phyloP scores from a whole-genome alignment of 2,797 vertebrate species.

The Sebastes itinus region DNA sequence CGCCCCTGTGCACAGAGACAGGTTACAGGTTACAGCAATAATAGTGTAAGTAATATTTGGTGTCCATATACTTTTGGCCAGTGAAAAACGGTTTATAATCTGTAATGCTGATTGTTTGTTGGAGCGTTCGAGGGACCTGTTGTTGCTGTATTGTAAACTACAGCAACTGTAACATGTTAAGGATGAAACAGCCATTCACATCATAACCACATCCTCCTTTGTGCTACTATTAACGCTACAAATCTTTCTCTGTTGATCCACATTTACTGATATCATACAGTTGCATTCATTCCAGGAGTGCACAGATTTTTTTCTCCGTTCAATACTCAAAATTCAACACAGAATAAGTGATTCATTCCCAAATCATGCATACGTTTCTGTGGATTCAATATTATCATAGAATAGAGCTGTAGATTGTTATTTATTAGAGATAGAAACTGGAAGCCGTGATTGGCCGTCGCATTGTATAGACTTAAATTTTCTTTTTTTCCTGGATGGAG shows the following conservation, averaged over 20 bases:
- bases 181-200: neutral
- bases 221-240: neutral
- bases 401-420: slow-evolving; percentile 19
- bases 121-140: neutral
- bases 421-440: slow-evolving; percentile 32
- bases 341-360: neutral
- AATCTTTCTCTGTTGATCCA: neutral
- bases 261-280: neutral
- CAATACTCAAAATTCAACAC: neutral
- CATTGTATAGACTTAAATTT: neutral
- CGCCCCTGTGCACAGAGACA: neutral
- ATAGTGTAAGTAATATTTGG: neutral
- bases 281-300: neutral
- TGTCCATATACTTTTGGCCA: slow-evolving; percentile 19
- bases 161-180: neutral
- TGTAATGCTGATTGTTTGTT: neutral
- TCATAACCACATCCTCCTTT: neutral
- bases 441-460: neutral
- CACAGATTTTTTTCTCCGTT: neutral
- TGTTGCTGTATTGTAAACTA: neutral
- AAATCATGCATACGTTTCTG: neutral
- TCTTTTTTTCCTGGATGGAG: slow-evolving; percentile 1
- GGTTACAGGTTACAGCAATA: neutral
- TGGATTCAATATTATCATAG: neutral
- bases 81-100: neutral